These are phyloP conservation scores for Athene cunicularia DNA, from an alignment of 2,113 vertebrate genomes.

Conservation along the genomic window DNA sequence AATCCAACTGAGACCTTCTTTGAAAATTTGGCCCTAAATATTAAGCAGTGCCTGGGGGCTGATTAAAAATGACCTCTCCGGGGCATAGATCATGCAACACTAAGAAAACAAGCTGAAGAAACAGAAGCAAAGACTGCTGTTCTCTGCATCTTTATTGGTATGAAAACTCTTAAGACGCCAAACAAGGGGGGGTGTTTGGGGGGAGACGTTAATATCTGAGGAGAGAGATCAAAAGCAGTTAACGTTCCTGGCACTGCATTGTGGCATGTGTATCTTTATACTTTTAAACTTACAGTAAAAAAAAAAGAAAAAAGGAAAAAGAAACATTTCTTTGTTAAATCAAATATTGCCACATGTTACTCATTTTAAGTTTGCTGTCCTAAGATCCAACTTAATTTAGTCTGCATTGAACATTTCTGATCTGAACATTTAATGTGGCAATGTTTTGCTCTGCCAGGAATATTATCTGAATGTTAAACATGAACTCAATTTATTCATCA, in stretches of 20 bases:
- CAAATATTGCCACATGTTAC: conserved; percentile 80
- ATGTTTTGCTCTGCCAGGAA: conserved; percentile 65
- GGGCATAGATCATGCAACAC: conserved; percentile 71
- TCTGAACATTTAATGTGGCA: conserved; percentile 80
- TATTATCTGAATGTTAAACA: conserved; percentile 76
- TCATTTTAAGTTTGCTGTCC: conserved; percentile 78
- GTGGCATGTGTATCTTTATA: conserved; percentile 76
- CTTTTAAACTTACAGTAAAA: conserved; percentile 69
- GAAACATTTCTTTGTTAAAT: conserved; percentile 77
- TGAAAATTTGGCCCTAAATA: conserved; percentile 59
- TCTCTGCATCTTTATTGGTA: conserved; percentile 74
- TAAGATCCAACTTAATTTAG: conserved; percentile 78
- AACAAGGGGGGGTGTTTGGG: conserved; percentile 52
- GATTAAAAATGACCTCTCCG: conserved; percentile 75
- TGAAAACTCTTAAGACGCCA: conserved; percentile 72
- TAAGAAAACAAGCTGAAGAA: conserved; percentile 73
- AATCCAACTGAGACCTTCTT: conserved; percentile 32
- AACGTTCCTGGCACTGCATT: conserved; percentile 74
- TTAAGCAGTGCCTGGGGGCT: conserved; percentile 67
- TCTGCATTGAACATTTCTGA: conserved; percentile 78
- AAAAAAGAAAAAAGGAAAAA: not conserved
- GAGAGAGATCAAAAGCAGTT: conserved; percentile 80
- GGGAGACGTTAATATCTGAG: conserved; percentile 78
- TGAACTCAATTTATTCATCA: conserved; percentile 76
- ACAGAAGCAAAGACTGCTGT: conserved; percentile 68